Evolutionary conservation across 2,113 vertebrate genomes (phyloP).

Genomic region (Vanacampus margaritifer): DNA sequence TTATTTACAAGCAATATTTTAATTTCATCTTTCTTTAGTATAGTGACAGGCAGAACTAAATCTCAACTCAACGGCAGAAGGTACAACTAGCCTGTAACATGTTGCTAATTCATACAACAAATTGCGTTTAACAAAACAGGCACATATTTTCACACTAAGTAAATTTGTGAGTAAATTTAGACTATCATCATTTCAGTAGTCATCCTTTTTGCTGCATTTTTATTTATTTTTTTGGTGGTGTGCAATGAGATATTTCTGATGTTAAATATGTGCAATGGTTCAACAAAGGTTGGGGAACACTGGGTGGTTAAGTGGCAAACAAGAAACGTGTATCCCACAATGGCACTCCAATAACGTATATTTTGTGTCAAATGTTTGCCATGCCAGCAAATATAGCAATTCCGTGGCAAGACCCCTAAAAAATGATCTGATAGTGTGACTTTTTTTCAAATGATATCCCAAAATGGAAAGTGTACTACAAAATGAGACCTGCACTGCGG

Average conservation of each 20-base stretch:
- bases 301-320: neutral
- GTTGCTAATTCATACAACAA: neutral
- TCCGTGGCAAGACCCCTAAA: neutral
- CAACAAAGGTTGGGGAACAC: neutral
- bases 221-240: neutral
- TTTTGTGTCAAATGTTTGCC: neutral
- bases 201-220: neutral
- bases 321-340: neutral
- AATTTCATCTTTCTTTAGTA: no score
- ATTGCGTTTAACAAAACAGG: no score
- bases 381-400: neutral
- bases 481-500: neutral
- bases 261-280: neutral
- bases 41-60: no score
- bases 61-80: neutral
- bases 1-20: no score
- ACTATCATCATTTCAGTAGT: neutral
- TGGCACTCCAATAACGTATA: neutral
- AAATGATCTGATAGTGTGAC: neutral
- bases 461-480: no score
- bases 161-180: no score
- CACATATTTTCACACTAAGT: no score
- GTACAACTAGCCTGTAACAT: neutral
- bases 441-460: no score
- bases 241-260: neutral